phyloP scores from a whole-genome alignment of 2,888 invertebrate genomes.

The Rhagophthalmus giganteus region DNA sequence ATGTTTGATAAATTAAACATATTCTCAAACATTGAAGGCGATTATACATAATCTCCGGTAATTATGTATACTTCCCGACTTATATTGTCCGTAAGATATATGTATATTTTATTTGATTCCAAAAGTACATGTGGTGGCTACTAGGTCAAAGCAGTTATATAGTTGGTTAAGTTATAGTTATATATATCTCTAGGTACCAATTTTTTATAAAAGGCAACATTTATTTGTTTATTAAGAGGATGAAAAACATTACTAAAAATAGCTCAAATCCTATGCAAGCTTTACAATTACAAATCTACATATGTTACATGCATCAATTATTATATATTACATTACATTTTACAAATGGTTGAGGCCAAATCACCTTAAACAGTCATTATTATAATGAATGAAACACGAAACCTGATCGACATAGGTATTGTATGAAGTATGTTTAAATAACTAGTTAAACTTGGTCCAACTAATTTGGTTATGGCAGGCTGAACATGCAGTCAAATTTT shows the following conservation, averaged over 20 bases:
- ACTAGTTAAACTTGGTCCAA: constrained; percentile 47
- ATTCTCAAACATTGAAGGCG: no score
- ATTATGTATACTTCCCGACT: no score
- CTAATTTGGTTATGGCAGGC: constrained; percentile 51
- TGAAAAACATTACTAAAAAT: constrained; percentile 52
- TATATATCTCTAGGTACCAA: constrained; percentile 28
- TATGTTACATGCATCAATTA: constrained; percentile 47
- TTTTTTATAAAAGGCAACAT: constrained; percentile 53
- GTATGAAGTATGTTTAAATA: constrained; percentile 45
- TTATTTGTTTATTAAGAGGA: constrained; percentile 47
- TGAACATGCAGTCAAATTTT: constrained; percentile 47
- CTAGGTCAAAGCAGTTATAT: constrained; percentile 25
- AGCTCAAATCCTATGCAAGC: constrained; percentile 53
- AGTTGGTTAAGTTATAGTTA: constrained; percentile 20
- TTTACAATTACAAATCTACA: constrained; percentile 48
- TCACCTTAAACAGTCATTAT: constrained; percentile 48
- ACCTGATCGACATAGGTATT: constrained; percentile 38
- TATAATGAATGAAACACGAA: constrained; percentile 28
- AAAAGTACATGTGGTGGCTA: constrained; percentile 41
- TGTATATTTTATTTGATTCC: constrained; percentile 43
- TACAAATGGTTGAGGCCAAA: constrained; percentile 51
- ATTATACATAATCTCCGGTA: no score
- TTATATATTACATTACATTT: constrained; percentile 50
- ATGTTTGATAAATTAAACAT: no score
- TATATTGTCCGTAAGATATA: no score